These are phyloP conservation scores for Ia io DNA, from an alignment of 2,113 vertebrate species.

Conservation along the genomic window DNA sequence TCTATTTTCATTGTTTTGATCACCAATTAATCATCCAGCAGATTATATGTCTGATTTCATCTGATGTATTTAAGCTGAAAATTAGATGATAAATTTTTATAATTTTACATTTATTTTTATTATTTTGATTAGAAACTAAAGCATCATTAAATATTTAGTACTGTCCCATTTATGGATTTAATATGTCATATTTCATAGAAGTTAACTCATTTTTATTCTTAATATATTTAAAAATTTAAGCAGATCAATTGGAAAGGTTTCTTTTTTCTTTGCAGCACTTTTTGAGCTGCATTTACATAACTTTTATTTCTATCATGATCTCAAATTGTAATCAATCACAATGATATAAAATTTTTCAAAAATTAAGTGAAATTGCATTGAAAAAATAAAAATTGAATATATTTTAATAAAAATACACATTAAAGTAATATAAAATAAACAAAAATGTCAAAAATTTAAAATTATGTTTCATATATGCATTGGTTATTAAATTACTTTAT, in stretches of 20 bases:
- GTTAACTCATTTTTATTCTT: neutral
- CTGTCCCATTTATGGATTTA: neutral
- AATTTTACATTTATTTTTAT: neutral
- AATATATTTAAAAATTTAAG: neutral
- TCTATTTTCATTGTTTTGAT: neutral
- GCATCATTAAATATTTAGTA: neutral
- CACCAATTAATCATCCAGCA: neutral
- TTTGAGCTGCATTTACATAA: neutral
- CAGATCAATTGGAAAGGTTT: neutral
- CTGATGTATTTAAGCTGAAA: neutral
- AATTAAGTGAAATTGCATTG: neutral
- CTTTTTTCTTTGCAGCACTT: neutral
- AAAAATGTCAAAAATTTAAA: neutral
- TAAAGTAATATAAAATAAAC: neutral
- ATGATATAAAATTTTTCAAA: neutral
- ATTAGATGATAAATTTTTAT: conserved; percentile 3
- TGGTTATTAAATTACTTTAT: neutral
- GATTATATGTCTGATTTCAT: neutral
- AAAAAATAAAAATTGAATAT: neutral
- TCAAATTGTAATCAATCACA: neutral
- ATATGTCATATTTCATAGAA: neutral
- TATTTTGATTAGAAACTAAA: neutral
- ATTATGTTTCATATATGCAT: neutral
- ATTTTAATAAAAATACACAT: neutral
- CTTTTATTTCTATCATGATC: neutral